A percentile compares a stretch with the other conserved stretches of the same genome.
These are phyloP conservation scores for Macropodus opercularis DNA, from an alignment of 2,797 vertebrate genomes.

Conservation along the genomic window DNA sequence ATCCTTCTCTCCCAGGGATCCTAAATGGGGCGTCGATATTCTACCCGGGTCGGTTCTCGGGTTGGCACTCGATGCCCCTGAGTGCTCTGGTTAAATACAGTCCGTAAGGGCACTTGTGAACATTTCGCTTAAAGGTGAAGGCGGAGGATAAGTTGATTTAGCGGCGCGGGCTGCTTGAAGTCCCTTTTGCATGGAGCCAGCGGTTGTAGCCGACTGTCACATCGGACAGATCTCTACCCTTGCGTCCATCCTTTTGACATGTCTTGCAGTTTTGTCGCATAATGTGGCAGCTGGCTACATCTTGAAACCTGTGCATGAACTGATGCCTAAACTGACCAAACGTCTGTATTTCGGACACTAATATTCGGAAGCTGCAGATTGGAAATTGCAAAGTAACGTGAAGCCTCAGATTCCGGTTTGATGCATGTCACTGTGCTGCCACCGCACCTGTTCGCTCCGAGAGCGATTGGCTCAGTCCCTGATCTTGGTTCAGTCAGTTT, in stretches of 20 bases:
- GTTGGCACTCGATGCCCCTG: conserved; percentile 65
- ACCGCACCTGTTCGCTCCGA: conserved; percentile 40
- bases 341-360: not conserved
- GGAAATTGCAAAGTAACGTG: not conserved
- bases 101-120: conserved; percentile 59
- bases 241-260: not conserved
- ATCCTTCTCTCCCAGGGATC: conserved; percentile 59
- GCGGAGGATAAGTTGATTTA: conserved; percentile 58
- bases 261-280: not conserved
- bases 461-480: conserved; percentile 20
- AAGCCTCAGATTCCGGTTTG: not conserved
- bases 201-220: conserved; percentile 30
- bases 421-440: not conserved
- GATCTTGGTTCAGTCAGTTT: conserved; percentile 41
- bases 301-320: not conserved
- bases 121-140: conserved; percentile 52
- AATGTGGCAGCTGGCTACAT: no score
- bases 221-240: conserved; percentile 4
- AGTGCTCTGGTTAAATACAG: conserved; percentile 67
- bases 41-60: conserved; percentile 66
- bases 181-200: conserved; percentile 45
- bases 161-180: conserved; percentile 43
- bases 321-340: no score
- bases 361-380: not conserved
- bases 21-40: conserved; percentile 77